These are phyloP conservation scores for Brachirus orientalis DNA, from an alignment of 2,113 vertebrate species.

Conservation along the genomic window DNA sequence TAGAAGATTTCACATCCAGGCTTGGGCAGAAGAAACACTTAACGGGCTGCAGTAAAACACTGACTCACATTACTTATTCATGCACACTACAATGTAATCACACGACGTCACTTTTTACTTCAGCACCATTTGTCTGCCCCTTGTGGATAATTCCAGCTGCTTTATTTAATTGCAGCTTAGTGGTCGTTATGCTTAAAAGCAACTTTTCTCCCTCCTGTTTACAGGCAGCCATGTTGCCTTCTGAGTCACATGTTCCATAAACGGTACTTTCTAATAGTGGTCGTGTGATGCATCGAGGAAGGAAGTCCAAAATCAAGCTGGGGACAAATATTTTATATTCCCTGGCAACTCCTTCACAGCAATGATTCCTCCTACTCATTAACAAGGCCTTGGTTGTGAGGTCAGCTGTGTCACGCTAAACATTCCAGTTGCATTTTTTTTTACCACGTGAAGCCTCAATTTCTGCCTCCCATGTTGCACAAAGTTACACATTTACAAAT, in stretches of 20 bases:
- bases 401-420: neutral
- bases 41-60: neutral
- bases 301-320: conserved; percentile 15
- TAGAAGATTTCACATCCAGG: neutral
- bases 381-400: no score
- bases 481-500: conserved; percentile 13
- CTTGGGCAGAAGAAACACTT: neutral
- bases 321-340: conserved; percentile 36
- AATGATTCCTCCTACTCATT: conserved; percentile 12
- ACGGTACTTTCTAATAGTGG: conserved; percentile 4
- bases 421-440: no score
- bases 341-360: conserved; percentile 16
- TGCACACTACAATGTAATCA: conserved; percentile 7
- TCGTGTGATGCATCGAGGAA: neutral
- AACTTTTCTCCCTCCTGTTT: neutral
- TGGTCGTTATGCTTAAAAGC: neutral
- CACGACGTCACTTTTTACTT: conserved; percentile 23
- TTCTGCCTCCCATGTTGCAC: neutral
- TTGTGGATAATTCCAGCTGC: conserved; percentile 6
- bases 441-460: neutral
- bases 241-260: neutral
- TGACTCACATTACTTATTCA: conserved; percentile 10
- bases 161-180: conserved; percentile 14
- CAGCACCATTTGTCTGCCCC: conserved; percentile 16
- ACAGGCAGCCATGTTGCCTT: neutral